These are phyloP conservation scores for Aleiodes leptofemur DNA, from an alignment of 2,888 invertebrate species.

Conservation along the genomic window DNA sequence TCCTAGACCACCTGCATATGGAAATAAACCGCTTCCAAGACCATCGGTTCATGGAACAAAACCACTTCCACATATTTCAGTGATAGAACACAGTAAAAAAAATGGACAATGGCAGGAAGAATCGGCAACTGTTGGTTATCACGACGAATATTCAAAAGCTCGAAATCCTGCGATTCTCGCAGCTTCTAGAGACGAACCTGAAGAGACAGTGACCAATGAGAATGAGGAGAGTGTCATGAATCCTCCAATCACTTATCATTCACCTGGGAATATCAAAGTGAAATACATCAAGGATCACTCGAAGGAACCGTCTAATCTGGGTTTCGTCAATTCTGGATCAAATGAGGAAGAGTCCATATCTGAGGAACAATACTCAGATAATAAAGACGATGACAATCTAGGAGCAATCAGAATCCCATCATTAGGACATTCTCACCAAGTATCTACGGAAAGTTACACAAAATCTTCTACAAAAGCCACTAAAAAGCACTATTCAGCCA, in stretches of 20 bases:
- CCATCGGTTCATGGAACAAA: background rate
- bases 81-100: conserved; percentile 41
- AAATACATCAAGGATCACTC: conserved; percentile 60
- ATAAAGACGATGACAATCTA: no score
- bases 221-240: no score
- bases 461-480: no score
- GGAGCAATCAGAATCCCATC: no score
- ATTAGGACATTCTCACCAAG: no score
- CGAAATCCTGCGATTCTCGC: background rate
- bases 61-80: conserved; percentile 40
- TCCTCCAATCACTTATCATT: conserved; percentile 62
- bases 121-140: conserved; percentile 1
- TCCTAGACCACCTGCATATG: background rate
- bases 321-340: conserved; percentile 40
- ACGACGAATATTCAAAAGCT: background rate
- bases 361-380: conserved; percentile 18
- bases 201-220: conserved; percentile 13
- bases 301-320: conserved; percentile 2
- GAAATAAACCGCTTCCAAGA: background rate
- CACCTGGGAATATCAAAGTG: conserved; percentile 57
- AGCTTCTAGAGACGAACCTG: background rate
- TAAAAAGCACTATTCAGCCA: background rate
- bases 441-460: no score
- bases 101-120: conserved; percentile 45
- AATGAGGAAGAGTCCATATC: conserved; percentile 43